These are phyloP conservation scores for Drosophila kepulauana DNA, from an alignment of 1,140 invertebrate species.

Conservation along the genomic window DNA sequence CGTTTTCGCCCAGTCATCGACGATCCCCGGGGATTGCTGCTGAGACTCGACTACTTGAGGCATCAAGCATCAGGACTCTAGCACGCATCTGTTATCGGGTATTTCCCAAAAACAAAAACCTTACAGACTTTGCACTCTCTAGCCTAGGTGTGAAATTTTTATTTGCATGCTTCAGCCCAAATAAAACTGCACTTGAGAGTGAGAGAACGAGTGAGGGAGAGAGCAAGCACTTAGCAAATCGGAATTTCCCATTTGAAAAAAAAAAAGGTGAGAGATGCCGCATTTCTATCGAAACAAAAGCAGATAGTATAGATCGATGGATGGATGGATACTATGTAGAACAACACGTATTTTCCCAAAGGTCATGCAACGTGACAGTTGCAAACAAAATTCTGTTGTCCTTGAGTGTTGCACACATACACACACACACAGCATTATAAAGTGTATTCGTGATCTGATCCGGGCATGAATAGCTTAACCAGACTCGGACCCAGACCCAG, in stretches of 20 bases:
- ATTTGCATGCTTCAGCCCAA: conserved; percentile 74
- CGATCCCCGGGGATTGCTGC: conserved; percentile 17
- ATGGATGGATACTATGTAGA: conserved; percentile 22
- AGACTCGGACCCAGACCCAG: not conserved
- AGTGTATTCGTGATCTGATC: conserved; percentile 1
- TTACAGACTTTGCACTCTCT: not conserved
- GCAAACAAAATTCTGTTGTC: conserved; percentile 43
- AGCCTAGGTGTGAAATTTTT: conserved; percentile 79
- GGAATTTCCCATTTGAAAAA: conserved; percentile 75
- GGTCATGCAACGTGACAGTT: conserved; percentile 62
- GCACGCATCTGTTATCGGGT: conserved; percentile 20
- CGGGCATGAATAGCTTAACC: conserved; percentile 20
- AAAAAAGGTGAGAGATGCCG: conserved; percentile 63
- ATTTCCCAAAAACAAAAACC: conserved; percentile 36
- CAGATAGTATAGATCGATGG: not conserved
- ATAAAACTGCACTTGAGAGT: conserved; percentile 10
- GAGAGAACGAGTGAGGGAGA: not conserved
- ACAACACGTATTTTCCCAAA: conserved; percentile 78
- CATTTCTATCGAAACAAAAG: conserved; percentile 48
- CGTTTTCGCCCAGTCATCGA: conserved; percentile 20
- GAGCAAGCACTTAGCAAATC: conserved; percentile 6
- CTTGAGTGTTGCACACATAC: conserved; percentile 50
- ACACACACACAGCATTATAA: conserved; percentile 9
- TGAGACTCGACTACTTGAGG: not conserved
- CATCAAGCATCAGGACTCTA: conserved; percentile 7